A percentile compares a stretch with the other conserved stretches of the same genome.
phyloP scores from a whole-genome alignment of 2,113 vertebrate species.

The Prunella fulvescens region DNA sequence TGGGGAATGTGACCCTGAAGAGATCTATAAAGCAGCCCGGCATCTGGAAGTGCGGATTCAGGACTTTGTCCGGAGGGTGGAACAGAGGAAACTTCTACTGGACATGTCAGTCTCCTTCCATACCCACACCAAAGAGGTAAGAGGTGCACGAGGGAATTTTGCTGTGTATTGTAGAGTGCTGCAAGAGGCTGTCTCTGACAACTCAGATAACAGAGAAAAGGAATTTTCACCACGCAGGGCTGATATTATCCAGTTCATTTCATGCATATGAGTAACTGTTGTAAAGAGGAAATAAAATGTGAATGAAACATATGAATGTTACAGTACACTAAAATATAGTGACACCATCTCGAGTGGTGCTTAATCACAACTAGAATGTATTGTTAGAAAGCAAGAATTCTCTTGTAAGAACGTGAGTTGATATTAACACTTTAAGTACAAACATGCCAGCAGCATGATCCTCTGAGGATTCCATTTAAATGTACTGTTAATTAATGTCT shows the following conservation, averaged over 20 bases:
- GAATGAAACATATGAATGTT: not conserved
- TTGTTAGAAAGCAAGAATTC: constrained; percentile 17
- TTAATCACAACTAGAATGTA: not conserved
- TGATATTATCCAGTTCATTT: not conserved
- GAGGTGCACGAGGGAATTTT: not conserved
- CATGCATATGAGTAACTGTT: not conserved
- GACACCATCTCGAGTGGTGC: not conserved
- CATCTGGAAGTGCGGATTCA: constrained; percentile 98
- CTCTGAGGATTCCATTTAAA: constrained; percentile 43
- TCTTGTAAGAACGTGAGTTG: not conserved
- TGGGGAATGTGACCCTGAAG: constrained; percentile 97
- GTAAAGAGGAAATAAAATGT: not conserved
- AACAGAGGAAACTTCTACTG: constrained; percentile 95
- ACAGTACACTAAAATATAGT: not conserved
- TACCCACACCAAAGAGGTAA: constrained; percentile 98
- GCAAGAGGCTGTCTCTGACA: not conserved
- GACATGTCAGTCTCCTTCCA: constrained; percentile 99
- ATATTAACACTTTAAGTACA: constrained; percentile 3
- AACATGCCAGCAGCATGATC: not conserved
- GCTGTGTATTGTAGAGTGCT: not conserved
- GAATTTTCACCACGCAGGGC: not conserved
- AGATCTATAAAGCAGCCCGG: constrained; percentile 98
- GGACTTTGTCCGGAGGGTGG: constrained; percentile 95
- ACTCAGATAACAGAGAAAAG: not conserved
- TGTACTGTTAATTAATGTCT: constrained; percentile 56